A percentile compares a stretch with the other conserved stretches of the same genome.
phyloP scores from a whole-genome alignment of 1,140 invertebrate genomes.

The Acarapis woodi region DNA sequence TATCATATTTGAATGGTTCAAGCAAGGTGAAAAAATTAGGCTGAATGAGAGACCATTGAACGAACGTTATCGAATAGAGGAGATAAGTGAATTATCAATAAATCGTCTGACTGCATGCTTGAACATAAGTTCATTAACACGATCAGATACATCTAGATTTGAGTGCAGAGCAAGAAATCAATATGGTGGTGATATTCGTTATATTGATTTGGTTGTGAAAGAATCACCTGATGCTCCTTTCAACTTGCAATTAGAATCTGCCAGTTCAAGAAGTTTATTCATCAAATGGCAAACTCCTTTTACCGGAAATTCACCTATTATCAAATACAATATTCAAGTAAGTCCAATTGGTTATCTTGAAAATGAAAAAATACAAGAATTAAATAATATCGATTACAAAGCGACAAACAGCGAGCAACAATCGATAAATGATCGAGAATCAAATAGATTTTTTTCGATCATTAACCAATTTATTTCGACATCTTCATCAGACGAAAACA shows the following conservation, averaged over 20 bases:
- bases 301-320: slow-evolving; percentile 80
- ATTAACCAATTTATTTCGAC: too few relatives aligned
- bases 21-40: too few relatives aligned
- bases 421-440: slow-evolving; percentile 51
- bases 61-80: neutral
- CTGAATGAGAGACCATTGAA: too few relatives aligned
- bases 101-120: neutral
- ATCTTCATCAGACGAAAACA: neutral
- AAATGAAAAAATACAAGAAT: neutral
- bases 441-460: too few relatives aligned
- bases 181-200: slow-evolving; percentile 63
- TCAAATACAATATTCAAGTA: slow-evolving; percentile 15
- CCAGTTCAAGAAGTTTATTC: slow-evolving; percentile 30
- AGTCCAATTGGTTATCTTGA: too few relatives aligned
- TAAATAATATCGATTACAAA: too few relatives aligned
- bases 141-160: slow-evolving; percentile 59
- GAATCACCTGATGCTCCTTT: slow-evolving; percentile 74
- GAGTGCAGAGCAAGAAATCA: slow-evolving; percentile 57
- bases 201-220: slow-evolving; percentile 47
- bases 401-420: slow-evolving; percentile 28
- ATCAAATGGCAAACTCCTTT: slow-evolving; percentile 79
- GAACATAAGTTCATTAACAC: neutral
- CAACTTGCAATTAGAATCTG: slow-evolving; percentile 39
- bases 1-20: slow-evolving; percentile 11
- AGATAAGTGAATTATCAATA: too few relatives aligned